Base-by-base conservation (phyloP, 2,113 vertebrate species). In the Prinia subflava region DNA sequence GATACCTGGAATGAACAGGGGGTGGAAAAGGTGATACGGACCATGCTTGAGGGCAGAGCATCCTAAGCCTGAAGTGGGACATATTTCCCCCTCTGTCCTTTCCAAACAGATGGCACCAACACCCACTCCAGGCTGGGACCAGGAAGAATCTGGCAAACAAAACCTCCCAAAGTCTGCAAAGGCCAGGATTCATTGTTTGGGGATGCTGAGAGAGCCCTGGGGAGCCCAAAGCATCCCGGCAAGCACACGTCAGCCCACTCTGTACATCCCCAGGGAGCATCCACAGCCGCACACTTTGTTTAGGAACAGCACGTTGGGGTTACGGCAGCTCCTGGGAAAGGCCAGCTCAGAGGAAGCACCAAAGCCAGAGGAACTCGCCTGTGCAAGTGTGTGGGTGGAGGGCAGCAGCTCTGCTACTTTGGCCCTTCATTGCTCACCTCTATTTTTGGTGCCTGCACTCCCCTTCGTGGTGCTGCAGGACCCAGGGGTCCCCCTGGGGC, bases 301-400 rank as follows among this genome's bases (percentile, higher is more conserved):
- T 92, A 90, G 95, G 80, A 90, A 59, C 80, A 81, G 91, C 73
- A 24, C 18, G 10, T 70, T 11, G 6, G 88, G 95, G 93, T 95
- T 86, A 87, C 2, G 0, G 88, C 95, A 78, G 94, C 94, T 94
- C 92, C 92, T 96, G 95, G 96, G 93, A 96, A 96, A 96, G 94
- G 94, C 44, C 93, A 96, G 73, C 53, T 30, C 4, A 2, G 69
- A 96, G 95, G 93, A 96, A 97, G 69, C 69, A 22, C 41, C 2
- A 11, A 59, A 83, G 55, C 76, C 68, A 0, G 42, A 86, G 90
- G 63, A 84, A 96, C 79, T 88, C 0, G 4, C 33, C 46, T 73
- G 67, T 80, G 88, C 5, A 6, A 69, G 55, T 0, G n/a, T 1
- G 87, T 86, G 87, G 87, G 90, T 0, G 19, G 81, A 89, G 70